These are phyloP conservation scores for Genyomyrus donnyi DNA, from an alignment of 2,113 vertebrate species.

Conservation along the genomic window DNA sequence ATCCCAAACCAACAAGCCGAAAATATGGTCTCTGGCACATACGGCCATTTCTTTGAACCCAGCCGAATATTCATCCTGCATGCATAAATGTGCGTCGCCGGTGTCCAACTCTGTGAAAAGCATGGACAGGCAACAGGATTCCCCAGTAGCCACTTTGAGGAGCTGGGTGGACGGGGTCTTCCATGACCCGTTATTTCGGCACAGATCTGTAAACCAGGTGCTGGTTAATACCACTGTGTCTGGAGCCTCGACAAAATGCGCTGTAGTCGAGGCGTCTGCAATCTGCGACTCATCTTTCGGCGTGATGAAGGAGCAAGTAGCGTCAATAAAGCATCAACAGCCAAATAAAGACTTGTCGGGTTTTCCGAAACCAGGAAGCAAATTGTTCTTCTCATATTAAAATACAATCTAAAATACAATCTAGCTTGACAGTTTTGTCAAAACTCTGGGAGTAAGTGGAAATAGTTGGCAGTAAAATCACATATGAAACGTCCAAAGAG, in stretches of 20 bases:
- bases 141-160: slow-evolving; percentile 85
- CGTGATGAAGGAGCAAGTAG: slow-evolving; percentile 60
- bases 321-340: slow-evolving; percentile 55
- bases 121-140: slow-evolving; percentile 76
- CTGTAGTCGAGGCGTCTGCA: slow-evolving; percentile 63
- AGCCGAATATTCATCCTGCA: slow-evolving; percentile 81
- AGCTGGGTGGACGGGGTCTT: slow-evolving; percentile 98
- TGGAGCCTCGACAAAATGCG: slow-evolving; percentile 72
- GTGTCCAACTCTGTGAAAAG: slow-evolving; percentile 45
- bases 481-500: slow-evolving; percentile 32
- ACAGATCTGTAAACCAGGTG: slow-evolving; percentile 77
- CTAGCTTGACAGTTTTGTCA: neutral
- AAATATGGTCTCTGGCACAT: slow-evolving; percentile 94
- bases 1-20: slow-evolving; percentile 65
- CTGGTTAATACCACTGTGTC: slow-evolving; percentile 62
- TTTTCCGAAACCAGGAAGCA: slow-evolving; percentile 62
- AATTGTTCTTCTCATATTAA: slow-evolving; percentile 67
- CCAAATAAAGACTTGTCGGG: slow-evolving; percentile 59
- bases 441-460: slow-evolving; percentile 16
- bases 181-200: slow-evolving; percentile 81
- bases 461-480: slow-evolving; percentile 30
- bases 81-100: slow-evolving; percentile 66
- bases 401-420: neutral
- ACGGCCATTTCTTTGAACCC: slow-evolving; percentile 79
- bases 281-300: slow-evolving; percentile 44